phyloP scores from a whole-genome alignment of 2,797 vertebrate genomes.

The Halcyon smyrnensis region DNA sequence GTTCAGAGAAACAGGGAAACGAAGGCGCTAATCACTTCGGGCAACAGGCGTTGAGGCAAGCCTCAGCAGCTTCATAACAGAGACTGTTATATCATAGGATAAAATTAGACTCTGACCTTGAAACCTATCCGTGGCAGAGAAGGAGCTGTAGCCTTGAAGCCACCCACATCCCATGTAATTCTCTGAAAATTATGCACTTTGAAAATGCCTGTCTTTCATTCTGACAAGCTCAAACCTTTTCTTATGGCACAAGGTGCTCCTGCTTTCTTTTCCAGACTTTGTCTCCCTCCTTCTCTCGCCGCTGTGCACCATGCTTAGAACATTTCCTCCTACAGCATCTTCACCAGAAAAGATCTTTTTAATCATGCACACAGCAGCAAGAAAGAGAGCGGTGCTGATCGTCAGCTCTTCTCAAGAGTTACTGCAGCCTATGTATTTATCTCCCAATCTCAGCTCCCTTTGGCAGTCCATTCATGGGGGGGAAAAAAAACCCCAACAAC shows the following conservation, averaged over 20 bases:
- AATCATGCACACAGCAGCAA: background rate
- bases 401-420: background rate
- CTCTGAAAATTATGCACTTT: background rate
- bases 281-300: background rate
- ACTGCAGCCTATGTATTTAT: background rate
- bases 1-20: background rate
- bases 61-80: background rate
- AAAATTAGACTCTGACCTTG: conserved; percentile 50
- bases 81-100: background rate
- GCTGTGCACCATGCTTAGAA: background rate
- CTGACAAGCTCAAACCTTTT: background rate
- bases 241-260: background rate
- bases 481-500: background rate
- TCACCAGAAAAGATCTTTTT: conserved; percentile 21
- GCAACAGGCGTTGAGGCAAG: background rate
- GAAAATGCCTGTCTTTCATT: conserved; percentile 8
- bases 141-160: conserved; percentile 35
- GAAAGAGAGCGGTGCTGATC: background rate
- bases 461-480: background rate
- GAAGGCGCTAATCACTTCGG: background rate
- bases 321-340: conserved; percentile 19
- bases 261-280: background rate
- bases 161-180: conserved; percentile 36
- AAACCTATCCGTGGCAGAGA: conserved; percentile 2
- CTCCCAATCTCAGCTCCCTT: background rate